Conservation (phyloP, 2,888 invertebrate genomes). For the Phrixothrix hirtus region DNA sequence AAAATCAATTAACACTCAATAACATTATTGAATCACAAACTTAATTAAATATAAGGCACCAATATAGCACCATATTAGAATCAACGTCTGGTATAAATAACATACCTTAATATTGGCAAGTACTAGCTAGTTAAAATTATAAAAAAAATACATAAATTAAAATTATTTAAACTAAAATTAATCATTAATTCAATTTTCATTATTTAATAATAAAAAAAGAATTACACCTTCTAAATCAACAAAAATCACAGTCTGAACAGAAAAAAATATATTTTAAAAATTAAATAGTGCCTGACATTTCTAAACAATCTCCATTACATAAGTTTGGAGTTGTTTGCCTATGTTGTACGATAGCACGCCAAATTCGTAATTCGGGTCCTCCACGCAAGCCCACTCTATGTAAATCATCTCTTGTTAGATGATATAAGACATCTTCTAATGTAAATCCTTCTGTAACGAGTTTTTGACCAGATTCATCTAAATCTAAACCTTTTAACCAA, state of each 20-base stretch:
- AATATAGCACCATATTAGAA: neutral
- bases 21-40: neutral
- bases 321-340: slow-evolving; percentile 45
- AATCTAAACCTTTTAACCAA: slow-evolving; percentile 72
- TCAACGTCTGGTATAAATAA: neutral
- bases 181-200: neutral
- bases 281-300: slow-evolving; percentile 20
- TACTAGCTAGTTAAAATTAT: neutral
- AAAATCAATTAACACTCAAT: neutral
- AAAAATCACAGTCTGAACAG: slow-evolving; percentile 21
- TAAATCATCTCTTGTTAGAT: slow-evolving; percentile 82
- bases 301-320: slow-evolving; percentile 18
- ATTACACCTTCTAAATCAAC: slow-evolving; percentile 7
- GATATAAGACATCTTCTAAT: slow-evolving; percentile 76
- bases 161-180: neutral
- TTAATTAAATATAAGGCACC: neutral
- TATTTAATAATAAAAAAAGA: slow-evolving; percentile 11
- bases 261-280: slow-evolving; percentile 4
- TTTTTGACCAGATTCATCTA: slow-evolving; percentile 69
- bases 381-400: slow-evolving; percentile 77
- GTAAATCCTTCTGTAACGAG: slow-evolving; percentile 77
- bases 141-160: neutral
- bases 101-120: neutral
- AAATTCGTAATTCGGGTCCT: slow-evolving; percentile 81
- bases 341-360: slow-evolving; percentile 77